A percentile compares a stretch with the other conserved stretches of the same genome.
Evolutionary conservation across 2,888 invertebrate species (phyloP).

Genomic region (Zygothrica quintamaculata): DNA sequence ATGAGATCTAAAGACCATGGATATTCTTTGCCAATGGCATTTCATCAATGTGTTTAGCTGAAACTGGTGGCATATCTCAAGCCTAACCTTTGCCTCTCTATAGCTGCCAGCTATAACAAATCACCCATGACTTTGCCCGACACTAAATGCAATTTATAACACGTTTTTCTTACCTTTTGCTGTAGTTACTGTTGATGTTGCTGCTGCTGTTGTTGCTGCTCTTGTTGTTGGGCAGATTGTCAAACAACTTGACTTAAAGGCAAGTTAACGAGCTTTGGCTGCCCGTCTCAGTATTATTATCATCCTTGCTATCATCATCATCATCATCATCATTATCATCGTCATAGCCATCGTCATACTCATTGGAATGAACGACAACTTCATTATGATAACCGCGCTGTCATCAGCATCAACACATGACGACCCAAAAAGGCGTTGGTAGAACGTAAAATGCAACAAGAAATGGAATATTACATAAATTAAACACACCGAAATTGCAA

Average conservation of each 20-base stretch:
- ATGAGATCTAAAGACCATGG: constrained; percentile 17
- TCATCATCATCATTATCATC: constrained; percentile 20
- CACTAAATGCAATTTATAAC: constrained; percentile 79
- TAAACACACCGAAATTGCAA: neutral
- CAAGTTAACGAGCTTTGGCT: constrained; percentile 70
- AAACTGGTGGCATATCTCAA: constrained; percentile 1
- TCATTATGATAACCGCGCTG: constrained; percentile 64
- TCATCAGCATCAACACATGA: constrained; percentile 67
- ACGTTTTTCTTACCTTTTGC: constrained; percentile 47
- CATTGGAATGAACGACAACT: constrained; percentile 70
- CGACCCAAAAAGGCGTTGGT: constrained; percentile 58
- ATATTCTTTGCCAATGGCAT: constrained; percentile 59
- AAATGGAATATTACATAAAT: constrained; percentile 27
- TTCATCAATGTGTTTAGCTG: constrained; percentile 61
- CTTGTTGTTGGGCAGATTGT: constrained; percentile 58
- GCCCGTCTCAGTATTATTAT: constrained; percentile 38
- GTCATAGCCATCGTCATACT: constrained; percentile 20
- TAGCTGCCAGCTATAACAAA: constrained; percentile 69
- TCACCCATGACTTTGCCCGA: constrained; percentile 73
- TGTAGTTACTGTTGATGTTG: too few species aligned
- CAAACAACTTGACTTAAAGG: constrained; percentile 75
- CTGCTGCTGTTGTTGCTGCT: neutral
- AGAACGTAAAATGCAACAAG: constrained; percentile 63
- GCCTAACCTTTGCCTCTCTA: constrained; percentile 50
- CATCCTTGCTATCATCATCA: constrained; percentile 14